A percentile compares a stretch with the other conserved stretches of the same genome.
Evolutionary conservation across 1,140 invertebrate genomes (phyloP).

Genomic region (Hylyphantes graminicola): DNA sequence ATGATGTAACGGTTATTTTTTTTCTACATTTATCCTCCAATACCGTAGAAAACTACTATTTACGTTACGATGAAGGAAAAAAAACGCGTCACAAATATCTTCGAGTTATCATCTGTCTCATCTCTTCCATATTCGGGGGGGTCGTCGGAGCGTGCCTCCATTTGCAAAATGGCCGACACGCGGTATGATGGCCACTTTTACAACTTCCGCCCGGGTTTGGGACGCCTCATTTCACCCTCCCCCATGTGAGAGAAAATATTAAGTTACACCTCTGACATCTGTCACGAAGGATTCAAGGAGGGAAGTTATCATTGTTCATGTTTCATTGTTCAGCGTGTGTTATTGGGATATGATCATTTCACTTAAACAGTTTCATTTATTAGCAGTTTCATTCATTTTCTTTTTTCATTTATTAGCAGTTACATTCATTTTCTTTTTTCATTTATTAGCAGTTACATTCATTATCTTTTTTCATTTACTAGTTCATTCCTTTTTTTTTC

Average conservation of each 20-base stretch:
- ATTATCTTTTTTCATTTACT: too few species aligned
- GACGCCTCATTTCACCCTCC: conserved; percentile 48
- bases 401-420: too few species aligned
- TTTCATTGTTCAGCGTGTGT: neutral
- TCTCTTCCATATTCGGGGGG: conserved; percentile 6
- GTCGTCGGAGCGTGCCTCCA: conserved; percentile 47
- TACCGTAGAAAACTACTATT: too few species aligned
- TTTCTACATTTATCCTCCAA: too few species aligned
- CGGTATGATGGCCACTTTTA: conserved; percentile 58
- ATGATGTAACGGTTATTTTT: too few species aligned
- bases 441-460: too few species aligned
- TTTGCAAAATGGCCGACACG: conserved; percentile 38
- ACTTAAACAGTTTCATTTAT: neutral
- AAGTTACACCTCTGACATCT: conserved; percentile 46
- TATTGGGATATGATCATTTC: neutral
- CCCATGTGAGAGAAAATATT: conserved; percentile 13
- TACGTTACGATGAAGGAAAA: too few species aligned
- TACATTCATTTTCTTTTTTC: too few species aligned
- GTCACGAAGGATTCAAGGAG: conserved; percentile 4
- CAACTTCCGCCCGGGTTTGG: conserved; percentile 57
- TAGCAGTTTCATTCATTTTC: neutral
- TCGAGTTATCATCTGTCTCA: too few species aligned
- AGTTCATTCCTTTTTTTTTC: too few species aligned
- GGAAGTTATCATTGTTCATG: neutral
- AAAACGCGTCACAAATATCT: too few species aligned